Base-by-base conservation (phyloP, 1,140 invertebrate genomes). In the Temnothorax longispinosus region DNA sequence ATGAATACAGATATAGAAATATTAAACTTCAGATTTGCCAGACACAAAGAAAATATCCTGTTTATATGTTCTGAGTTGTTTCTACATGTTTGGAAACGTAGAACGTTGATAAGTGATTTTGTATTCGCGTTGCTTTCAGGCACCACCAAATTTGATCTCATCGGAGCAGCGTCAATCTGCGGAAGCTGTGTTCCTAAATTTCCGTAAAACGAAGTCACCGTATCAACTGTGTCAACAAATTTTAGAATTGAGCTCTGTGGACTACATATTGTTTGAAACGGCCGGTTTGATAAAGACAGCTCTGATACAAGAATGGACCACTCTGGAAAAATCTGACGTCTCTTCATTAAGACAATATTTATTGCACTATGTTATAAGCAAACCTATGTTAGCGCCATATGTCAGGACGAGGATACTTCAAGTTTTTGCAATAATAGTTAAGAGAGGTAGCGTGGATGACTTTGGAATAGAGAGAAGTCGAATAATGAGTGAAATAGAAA, bases 251-350 rank as follows among this genome's bases (percentile, higher is more conserved):
- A 97, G 97, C 85, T 96, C 96, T 76, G 96, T 97, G 85, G 98
- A 98, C 92, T 98, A 98, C 96, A 97, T 99, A 7, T 93, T 98
- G 67, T 99, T 98, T 96, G 98, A 99, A 96, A 97, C 98, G 87
- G 98, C 97, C 7, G 97, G 97, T 78, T 96, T 98, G n/a, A 95
- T 99, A 78, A 98, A 98, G 95, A 96, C 97, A 89, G 97, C 97
- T 41, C 94, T 99, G 8, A 97, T 99, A 69, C 96, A 97, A 93
- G 98, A 99, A 96, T 99, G 98, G 98, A 95, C 95, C 21, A 94
- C 97, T 87, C 91, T 99, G 52, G 95, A 96, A n/a, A 18, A 54
- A 82, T 95, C 95, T 76, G 97, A 98, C 94, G 97, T 98, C 65
- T 95, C 96, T 64, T 97, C 97, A 15, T 94, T 98, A n/a, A 95